Evolutionary conservation across 2,797 vertebrate genomes (phyloP).

Genomic region (Leucoraja ocellata): DNA sequence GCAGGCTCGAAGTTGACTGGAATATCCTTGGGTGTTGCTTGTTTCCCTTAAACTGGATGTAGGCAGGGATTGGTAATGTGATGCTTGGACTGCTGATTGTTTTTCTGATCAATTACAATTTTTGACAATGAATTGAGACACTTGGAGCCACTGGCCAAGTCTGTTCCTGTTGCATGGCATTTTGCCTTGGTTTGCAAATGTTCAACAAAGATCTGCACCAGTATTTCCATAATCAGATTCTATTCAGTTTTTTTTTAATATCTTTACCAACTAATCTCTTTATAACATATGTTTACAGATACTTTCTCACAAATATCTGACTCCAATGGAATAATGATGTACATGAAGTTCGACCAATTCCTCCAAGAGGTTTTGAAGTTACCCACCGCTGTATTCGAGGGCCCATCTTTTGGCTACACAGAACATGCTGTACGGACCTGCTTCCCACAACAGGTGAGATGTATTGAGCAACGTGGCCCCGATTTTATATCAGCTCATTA

Average conservation of each 20-base stretch:
- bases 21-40: background rate
- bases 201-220: background rate
- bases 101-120: background rate
- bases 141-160: background rate
- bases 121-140: background rate
- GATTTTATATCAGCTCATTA: background rate
- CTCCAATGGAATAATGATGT: conserved; percentile 79
- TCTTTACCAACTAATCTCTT: background rate
- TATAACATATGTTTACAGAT: conserved; percentile 59
- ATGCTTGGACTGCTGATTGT: background rate
- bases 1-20: background rate
- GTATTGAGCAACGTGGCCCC: background rate
- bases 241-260: background rate
- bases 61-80: background rate
- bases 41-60: background rate
- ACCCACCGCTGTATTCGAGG: conserved; percentile 92
- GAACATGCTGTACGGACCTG: conserved; percentile 82
- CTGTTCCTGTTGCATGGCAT: background rate
- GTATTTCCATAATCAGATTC: background rate
- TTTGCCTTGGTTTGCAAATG: background rate
- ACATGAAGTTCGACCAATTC: conserved; percentile 88
- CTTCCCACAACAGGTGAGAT: conserved; percentile 84
- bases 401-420: conserved; percentile 91
- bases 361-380: conserved; percentile 84
- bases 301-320: conserved; percentile 95